Percentiles rank a stretch among this genome's conserved stretches.
Conservation (phyloP, 2,888 invertebrate genomes). For the Scaptomyza reducta region DNA sequence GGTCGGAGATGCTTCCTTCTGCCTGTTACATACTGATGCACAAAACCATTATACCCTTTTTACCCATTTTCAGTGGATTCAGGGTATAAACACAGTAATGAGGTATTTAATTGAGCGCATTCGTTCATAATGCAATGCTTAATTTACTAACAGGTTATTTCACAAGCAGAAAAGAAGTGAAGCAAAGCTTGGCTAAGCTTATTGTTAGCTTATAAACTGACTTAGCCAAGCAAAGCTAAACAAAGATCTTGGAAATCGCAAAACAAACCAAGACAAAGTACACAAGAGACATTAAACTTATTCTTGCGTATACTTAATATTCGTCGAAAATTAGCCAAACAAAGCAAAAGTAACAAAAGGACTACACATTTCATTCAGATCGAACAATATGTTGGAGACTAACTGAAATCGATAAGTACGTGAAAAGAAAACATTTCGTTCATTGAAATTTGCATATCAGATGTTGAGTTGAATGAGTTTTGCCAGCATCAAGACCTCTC, state of each 20-base stretch:
- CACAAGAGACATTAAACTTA: not conserved
- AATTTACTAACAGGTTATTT: not conserved
- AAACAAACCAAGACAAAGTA: too few relatives aligned
- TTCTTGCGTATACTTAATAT: not conserved
- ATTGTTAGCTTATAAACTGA: too few relatives aligned
- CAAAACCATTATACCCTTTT: too few relatives aligned
- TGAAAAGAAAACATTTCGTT: not conserved
- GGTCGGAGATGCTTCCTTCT: too few relatives aligned
- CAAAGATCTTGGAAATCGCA: too few relatives aligned
- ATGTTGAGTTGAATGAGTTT: not conserved
- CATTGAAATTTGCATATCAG: conserved; percentile 47
- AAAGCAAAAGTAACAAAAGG: not conserved
- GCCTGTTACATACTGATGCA: too few relatives aligned
- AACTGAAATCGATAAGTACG: too few relatives aligned
- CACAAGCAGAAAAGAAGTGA: not conserved
- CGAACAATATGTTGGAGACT: too few relatives aligned
- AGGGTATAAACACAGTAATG: conserved; percentile 7
- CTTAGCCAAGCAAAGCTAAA: too few relatives aligned
- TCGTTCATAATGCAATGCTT: not conserved
- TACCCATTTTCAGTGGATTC: too few relatives aligned
- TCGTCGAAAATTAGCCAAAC: not conserved
- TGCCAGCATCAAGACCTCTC: not conserved
- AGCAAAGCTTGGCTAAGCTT: too few relatives aligned
- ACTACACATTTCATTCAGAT: not conserved
- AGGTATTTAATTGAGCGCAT: conserved; percentile 13